Evolutionary conservation across 1,140 invertebrate species (phyloP).

Genomic region (Neodiprion fabricii): DNA sequence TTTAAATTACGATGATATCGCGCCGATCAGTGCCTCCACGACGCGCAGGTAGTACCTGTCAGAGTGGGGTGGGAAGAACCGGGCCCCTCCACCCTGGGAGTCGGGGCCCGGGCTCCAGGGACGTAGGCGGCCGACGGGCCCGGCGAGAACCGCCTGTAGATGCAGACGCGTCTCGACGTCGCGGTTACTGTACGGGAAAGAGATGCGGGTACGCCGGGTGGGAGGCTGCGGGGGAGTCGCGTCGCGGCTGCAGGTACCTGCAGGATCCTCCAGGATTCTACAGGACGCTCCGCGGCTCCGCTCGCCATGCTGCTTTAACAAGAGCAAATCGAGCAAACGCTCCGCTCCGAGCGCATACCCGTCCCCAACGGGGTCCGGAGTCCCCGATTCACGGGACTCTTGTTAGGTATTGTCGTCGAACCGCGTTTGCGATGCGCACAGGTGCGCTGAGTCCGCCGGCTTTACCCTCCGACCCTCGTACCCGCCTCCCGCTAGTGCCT

Average conservation of each 20-base stretch:
- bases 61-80: neutral
- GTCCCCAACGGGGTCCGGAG: conserved; percentile 17
- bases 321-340: conserved; percentile 52
- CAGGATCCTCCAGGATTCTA: conserved; percentile 44
- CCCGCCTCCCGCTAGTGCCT: conserved; percentile 17
- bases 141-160: neutral
- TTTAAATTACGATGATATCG: conserved; percentile 53
- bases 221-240: conserved; percentile 5
- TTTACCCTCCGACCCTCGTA: neutral
- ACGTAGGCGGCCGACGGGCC: neutral
- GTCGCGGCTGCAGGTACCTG: conserved; percentile 37
- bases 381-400: neutral
- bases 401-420: neutral
- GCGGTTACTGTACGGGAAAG: neutral
- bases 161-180: neutral
- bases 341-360: conserved; percentile 28
- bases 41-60: conserved; percentile 15
- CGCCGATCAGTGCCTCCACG: conserved; percentile 46
- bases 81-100: neutral
- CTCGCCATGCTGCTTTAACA: conserved; percentile 60
- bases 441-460: conserved; percentile 25
- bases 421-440: conserved; percentile 23
- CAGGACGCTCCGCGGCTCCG: conserved; percentile 50
- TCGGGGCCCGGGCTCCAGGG: too few species aligned
- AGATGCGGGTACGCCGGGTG: neutral